Conservation (phyloP, 2,113 vertebrate genomes). For the Sinocyclocheilus rhinocerous region DNA sequence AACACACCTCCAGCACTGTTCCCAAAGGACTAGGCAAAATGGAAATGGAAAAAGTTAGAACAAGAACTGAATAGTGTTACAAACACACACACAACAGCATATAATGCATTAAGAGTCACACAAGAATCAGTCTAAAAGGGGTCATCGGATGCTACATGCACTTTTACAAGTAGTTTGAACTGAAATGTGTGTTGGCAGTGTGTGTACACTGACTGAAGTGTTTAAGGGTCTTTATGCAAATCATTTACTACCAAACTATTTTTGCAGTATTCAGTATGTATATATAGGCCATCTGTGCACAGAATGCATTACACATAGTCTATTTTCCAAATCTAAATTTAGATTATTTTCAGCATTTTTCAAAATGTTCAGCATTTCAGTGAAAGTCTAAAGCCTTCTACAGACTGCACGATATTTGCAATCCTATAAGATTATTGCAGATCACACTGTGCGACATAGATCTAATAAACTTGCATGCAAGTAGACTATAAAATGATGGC, state of each 20-base stretch:
- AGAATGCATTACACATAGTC: background rate
- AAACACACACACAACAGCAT: background rate
- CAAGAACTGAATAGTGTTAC: slow-evolving; percentile 39
- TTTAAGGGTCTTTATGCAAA: background rate
- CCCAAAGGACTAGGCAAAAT: slow-evolving; percentile 37
- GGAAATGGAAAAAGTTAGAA: slow-evolving; percentile 48
- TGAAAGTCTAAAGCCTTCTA: background rate
- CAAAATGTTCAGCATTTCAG: background rate
- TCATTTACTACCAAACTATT: background rate
- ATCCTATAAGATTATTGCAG: too few relatives aligned
- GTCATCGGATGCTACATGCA: too few relatives aligned
- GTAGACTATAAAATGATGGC: too few relatives aligned
- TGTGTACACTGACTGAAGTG: background rate
- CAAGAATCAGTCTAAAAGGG: too few relatives aligned
- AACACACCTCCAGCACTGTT: slow-evolving; percentile 35
- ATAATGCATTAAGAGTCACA: background rate
- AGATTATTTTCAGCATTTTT: background rate
- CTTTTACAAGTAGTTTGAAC: too few relatives aligned
- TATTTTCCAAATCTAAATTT: background rate
- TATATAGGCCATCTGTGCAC: background rate
- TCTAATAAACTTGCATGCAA: too few relatives aligned
- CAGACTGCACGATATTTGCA: too few relatives aligned
- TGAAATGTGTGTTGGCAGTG: too few relatives aligned
- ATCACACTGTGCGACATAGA: too few relatives aligned
- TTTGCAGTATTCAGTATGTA: background rate